Evolutionary conservation across 2,797 vertebrate species (phyloP).

Genomic region (Etheostoma nigrum): DNA sequence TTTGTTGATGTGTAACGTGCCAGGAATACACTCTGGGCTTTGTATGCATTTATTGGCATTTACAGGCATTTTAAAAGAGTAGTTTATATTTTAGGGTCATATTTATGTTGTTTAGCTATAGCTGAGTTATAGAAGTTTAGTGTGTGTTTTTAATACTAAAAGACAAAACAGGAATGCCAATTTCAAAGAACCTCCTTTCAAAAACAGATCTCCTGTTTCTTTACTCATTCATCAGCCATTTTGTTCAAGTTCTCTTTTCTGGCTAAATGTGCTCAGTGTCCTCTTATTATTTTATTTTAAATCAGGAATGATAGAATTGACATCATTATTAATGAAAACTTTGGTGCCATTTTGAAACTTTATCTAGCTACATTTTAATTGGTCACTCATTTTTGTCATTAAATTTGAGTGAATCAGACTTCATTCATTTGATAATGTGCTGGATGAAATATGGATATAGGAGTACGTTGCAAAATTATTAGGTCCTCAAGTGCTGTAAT

Average conservation of each 20-base stretch:
- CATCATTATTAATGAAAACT: background rate
- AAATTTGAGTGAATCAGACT: background rate
- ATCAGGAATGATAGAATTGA: background rate
- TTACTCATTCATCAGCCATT: background rate
- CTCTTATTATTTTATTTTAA: background rate
- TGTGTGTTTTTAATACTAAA: background rate
- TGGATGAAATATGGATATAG: background rate
- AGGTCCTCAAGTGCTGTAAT: background rate
- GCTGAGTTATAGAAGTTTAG: background rate
- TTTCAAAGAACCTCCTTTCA: background rate
- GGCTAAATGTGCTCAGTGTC: background rate
- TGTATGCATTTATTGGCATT: conserved; percentile 1
- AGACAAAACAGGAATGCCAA: background rate
- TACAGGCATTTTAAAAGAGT: conserved; percentile 4
- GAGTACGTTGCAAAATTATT: background rate
- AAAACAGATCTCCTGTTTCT: background rate
- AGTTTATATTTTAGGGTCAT: conserved; percentile 34
- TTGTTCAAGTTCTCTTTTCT: background rate
- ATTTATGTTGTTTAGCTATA: conserved; percentile 15
- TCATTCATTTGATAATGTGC: background rate
- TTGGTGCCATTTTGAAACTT: conserved; percentile 8
- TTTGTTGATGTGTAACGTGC: conserved; percentile 19
- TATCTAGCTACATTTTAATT: background rate
- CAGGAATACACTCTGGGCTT: conserved; percentile 23
- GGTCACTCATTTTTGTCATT: background rate